Base-by-base conservation (phyloP, 1,140 invertebrate species). In the Colletes gigas region DNA sequence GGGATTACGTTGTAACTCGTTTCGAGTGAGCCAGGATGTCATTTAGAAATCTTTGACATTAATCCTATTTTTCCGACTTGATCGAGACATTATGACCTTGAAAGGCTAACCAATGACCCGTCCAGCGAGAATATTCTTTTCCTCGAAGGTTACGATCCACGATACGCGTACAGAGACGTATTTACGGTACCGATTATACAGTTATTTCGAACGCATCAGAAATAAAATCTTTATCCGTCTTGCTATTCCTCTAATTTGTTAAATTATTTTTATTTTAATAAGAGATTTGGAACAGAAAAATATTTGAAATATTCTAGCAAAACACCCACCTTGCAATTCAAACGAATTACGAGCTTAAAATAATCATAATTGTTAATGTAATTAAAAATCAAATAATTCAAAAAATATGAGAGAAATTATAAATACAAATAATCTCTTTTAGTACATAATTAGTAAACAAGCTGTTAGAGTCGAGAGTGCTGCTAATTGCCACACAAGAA, bases 61-160 rank as follows among this genome's bases (percentile, higher is more conserved):
- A 70, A 70, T 77, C 62, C 70, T 57, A 75, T 81, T 85, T 85
- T 78, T 79, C 71, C 41, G 55, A 72, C 59, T 82, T 68, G 55
- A 73, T 52, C 41, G 30, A 8, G n/a, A 78, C 69, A 59, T 21
- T 68, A 60, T 65, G 74, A 86, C 80, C 83, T 78, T 75, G 52
- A 15, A 15, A 70, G 54, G 21, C 55, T 85, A 74, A 54, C 68
- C 66, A 69, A 59, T 71, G 83, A 75, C 60, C 71, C 50, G 66
- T 59, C 57, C 62, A 60, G 59, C 52, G 30, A 30, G 0, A 55
- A 59, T 63, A 55, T 74, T 59, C 21, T 63, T 74, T 73, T 21
- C 21, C 44, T 54, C 12, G 1, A 30, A 54, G 65, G 41, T 73
- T 52, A 71, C 68, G 39, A 52, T 60, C 41, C n/a, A 63, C 59